phyloP scores from a whole-genome alignment of 2,888 invertebrate species.

The Lampropteryx suffumata region DNA sequence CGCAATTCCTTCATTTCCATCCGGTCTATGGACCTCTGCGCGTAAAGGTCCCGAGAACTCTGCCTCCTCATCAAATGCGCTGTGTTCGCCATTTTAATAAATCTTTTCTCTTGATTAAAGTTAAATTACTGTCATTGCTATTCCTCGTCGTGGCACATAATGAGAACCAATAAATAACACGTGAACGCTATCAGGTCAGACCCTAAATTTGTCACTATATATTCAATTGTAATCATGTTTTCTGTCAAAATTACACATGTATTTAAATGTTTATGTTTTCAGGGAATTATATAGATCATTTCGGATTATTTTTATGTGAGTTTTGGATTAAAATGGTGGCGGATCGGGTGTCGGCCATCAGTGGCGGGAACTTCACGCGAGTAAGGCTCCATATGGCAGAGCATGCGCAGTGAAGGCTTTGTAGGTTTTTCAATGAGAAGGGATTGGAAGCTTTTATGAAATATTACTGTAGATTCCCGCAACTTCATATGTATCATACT shows the following conservation, averaged over 20 bases:
- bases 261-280: background rate
- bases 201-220: constrained; percentile 39
- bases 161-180: constrained; percentile 56
- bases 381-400: constrained; percentile 37
- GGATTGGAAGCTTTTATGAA: constrained; percentile 28
- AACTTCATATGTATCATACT: no score
- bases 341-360: constrained; percentile 28
- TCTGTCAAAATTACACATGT: background rate
- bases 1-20: constrained; percentile 94
- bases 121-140: constrained; percentile 41
- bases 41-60: constrained; percentile 92
- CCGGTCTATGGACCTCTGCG: constrained; percentile 91
- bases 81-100: constrained; percentile 91
- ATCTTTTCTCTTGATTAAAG: constrained; percentile 47
- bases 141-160: constrained; percentile 71
- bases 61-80: constrained; percentile 94
- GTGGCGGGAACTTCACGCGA: constrained; percentile 35
- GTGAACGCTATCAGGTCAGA: constrained; percentile 45
- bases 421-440: constrained; percentile 48
- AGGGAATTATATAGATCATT: constrained; percentile 20
- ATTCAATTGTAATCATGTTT: constrained; percentile 53
- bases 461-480: no score
- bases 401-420: constrained; percentile 58
- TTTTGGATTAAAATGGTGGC: constrained; percentile 23
- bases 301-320: constrained; percentile 14